Percentiles rank a stretch among this genome's conserved stretches.
phyloP scores from a whole-genome alignment of 2,113 vertebrate genomes.

The Oriolus oriolus region DNA sequence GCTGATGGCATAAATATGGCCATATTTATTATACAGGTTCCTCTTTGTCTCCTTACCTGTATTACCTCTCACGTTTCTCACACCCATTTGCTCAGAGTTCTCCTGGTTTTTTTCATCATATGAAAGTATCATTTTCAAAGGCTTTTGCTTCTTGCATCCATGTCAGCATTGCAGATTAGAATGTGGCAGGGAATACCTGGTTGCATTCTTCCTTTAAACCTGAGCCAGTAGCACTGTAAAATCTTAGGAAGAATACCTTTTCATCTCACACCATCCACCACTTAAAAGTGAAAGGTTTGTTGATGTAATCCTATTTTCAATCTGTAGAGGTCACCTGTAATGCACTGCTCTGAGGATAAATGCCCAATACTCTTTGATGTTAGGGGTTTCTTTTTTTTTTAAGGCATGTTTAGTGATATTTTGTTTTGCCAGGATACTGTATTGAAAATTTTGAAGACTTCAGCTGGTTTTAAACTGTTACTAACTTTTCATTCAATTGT shows the following conservation, averaged over 20 bases:
- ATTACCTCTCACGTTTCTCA: constrained; percentile 33
- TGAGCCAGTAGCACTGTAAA: constrained; percentile 69
- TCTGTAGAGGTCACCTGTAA: constrained; percentile 75
- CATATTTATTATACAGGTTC: constrained; percentile 5
- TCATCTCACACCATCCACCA: constrained; percentile 67
- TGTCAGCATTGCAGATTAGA: constrained; percentile 71
- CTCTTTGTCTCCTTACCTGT: constrained; percentile 67
- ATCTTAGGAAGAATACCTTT: constrained; percentile 61
- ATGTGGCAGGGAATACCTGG: constrained; percentile 71
- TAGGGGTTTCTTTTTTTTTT: background rate
- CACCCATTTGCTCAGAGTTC: constrained; percentile 49
- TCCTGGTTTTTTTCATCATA: constrained; percentile 62
- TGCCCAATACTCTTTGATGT: constrained; percentile 63
- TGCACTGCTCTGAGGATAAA: constrained; percentile 50
- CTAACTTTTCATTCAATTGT: constrained; percentile 3
- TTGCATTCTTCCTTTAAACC: constrained; percentile 77
- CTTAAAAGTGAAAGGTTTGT: constrained; percentile 74
- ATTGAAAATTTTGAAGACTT: constrained; percentile 29
- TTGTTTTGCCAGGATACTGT: constrained; percentile 23
- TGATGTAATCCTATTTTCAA: constrained; percentile 79
- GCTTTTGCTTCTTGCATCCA: constrained; percentile 60
- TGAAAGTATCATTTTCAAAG: constrained; percentile 79
- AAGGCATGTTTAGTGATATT: constrained; percentile 40
- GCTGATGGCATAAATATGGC: constrained; percentile 33
- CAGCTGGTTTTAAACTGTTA: constrained; percentile 17